Base-by-base conservation (phyloP, 2,888 invertebrate genomes). In the Girardia tigrina region DNA sequence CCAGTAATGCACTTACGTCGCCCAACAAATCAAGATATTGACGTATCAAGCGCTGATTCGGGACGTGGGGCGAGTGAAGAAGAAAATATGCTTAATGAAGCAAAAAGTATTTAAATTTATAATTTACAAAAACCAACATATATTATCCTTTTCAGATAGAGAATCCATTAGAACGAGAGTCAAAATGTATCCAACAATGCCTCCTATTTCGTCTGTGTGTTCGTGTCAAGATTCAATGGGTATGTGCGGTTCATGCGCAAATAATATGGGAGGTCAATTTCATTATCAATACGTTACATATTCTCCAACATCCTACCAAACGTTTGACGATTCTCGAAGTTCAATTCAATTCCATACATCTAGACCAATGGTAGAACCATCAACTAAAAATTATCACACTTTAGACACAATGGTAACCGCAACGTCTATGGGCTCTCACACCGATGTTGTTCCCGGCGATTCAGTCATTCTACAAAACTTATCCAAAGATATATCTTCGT, bases 141-240 rank as follows among this genome's bases (percentile, higher is more conserved):
- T 36, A 36, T 36, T 12, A 36, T 12, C 8, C 36, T 12, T 12
- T 36, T 36, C 23, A 56, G 56, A 56, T 56, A 4, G 56, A 56
- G 56, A 56, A 56, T 56, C 56, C 23, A 2, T 56, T 20, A 56
- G 56, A 56, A 16, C 4, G 2, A 56, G 56, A 56, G 26, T 26
- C n/a, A 71, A 71, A 71, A 71, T 71, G 71, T 28, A 71, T 28
- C 71, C 71, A 12, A 71, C 71, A 71, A 28, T 71, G 28, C 28
- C 71, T 2, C 28, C 71, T 6, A 71, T 71, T 71, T 28, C 28
- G 6, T 71, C 71, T 4, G 28, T 27, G 20, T 28, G 28, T n/a
- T n/a, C 6, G 23, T 71, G 28, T 14, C 71, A 71, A 28, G 28
- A 71, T 71, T 71, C 27, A 12, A 12, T 28, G 27, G n/a, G 28